Evolutionary conservation across 2,797 vertebrate species (phyloP).

Genomic region (Tapirus indicus): DNA sequence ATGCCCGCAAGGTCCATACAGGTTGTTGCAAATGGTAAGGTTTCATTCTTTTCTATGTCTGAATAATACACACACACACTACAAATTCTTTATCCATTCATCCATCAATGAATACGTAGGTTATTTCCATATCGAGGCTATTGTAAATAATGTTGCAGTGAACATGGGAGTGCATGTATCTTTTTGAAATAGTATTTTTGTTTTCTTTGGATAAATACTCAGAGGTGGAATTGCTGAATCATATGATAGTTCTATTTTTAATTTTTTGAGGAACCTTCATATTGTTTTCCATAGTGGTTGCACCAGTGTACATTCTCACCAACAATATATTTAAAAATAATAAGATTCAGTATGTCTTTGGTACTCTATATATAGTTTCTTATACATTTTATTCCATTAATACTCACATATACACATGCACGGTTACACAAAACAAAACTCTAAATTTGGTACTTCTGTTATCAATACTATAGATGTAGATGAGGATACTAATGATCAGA

Average conservation of each 20-base stretch:
- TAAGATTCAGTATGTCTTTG: neutral
- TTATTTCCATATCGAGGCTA: neutral
- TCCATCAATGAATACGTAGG: neutral
- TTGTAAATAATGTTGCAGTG: neutral
- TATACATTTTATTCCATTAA: neutral
- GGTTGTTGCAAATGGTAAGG: neutral
- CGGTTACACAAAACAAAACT: neutral
- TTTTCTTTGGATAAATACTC: neutral
- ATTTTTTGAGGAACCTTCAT: neutral
- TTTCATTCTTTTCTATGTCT: neutral
- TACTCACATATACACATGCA: neutral
- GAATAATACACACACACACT: neutral
- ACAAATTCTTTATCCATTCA: neutral
- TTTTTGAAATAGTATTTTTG: neutral
- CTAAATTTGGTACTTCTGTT: neutral
- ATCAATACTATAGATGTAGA: neutral
- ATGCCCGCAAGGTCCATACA: no score
- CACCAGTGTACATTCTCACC: neutral
- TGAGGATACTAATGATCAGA: neutral
- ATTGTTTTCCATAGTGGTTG: neutral
- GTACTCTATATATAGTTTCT: neutral
- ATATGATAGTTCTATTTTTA: neutral
- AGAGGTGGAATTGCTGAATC: neutral
- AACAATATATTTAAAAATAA: neutral
- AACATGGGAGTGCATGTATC: neutral